Conservation (phyloP, 2,797 vertebrate genomes). For the Saxicola maurus region DNA sequence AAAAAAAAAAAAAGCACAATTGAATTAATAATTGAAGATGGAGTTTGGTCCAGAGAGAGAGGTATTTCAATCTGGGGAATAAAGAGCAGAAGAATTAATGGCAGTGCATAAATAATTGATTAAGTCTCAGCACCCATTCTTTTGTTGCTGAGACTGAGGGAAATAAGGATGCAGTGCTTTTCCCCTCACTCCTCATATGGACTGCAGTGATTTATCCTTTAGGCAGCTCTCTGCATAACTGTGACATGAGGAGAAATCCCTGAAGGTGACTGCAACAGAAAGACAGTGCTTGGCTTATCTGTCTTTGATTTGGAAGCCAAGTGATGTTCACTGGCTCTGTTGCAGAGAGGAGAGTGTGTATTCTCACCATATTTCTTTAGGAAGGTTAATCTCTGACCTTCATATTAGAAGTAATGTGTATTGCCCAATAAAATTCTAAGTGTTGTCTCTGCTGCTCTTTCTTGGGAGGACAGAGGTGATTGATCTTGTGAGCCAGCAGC, state of each 20-base stretch:
- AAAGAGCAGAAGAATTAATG: background rate
- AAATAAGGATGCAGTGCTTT: background rate
- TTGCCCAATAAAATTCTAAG: background rate
- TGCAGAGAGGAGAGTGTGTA: background rate
- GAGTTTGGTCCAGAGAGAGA: background rate
- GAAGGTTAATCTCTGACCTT: background rate
- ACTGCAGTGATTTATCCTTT: background rate
- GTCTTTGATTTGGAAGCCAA: background rate
- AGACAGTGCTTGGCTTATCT: background rate
- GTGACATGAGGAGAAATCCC: background rate
- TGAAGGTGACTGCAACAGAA: background rate
- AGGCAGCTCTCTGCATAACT: background rate
- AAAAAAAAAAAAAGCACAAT: background rate
- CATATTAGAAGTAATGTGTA: background rate
- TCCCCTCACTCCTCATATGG: background rate
- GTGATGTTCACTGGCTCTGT: background rate
- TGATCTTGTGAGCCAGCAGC: background rate
- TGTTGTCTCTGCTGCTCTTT: background rate
- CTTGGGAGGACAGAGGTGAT: background rate
- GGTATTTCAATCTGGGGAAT: background rate
- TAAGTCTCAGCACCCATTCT: background rate
- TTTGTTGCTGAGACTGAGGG: background rate
- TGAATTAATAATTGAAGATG: slow-evolving; percentile 10
- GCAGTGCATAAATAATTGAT: slow-evolving; percentile 17
- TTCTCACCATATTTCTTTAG: background rate